Percentiles rank a stretch among this genome's conserved stretches.
Evolutionary conservation across 2,888 invertebrate genomes (phyloP).

Genomic region (Metallyticus violacea): DNA sequence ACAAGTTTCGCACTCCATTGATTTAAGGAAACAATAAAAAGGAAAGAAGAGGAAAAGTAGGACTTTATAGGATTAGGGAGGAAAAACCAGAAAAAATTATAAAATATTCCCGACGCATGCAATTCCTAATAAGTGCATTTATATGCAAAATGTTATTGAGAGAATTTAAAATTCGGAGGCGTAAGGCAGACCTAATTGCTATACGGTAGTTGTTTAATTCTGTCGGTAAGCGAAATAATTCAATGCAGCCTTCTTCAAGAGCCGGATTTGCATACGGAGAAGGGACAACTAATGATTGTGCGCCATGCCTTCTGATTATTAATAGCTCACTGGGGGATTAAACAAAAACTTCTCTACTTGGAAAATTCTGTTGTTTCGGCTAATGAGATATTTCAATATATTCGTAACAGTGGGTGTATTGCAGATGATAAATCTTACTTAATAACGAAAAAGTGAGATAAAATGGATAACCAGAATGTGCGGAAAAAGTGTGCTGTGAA

Average conservation of each 20-base stretch:
- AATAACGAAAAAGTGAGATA: too few relatives aligned
- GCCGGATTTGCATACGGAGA: background rate
- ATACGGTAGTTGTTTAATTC: background rate
- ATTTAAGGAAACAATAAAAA: too few relatives aligned
- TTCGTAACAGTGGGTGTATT: too few relatives aligned
- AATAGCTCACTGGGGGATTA: background rate
- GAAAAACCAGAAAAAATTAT: background rate
- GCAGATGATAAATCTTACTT: too few relatives aligned
- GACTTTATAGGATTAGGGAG: background rate
- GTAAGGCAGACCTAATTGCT: background rate
- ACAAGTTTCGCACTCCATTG: too few relatives aligned
- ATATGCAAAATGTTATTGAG: background rate
- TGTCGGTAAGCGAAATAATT: background rate
- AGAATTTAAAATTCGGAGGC: background rate
- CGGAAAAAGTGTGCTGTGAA: too few relatives aligned
- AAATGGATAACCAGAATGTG: too few relatives aligned
- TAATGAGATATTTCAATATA: background rate
- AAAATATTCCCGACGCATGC: background rate
- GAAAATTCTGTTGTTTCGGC: background rate
- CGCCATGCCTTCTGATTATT: background rate
- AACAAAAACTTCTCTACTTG: background rate
- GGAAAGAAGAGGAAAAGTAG: background rate
- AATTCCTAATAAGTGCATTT: background rate
- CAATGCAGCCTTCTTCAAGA: background rate
- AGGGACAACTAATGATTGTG: background rate